These are phyloP conservation scores for Cebus imitator DNA, from an alignment of 2,113 vertebrate species.

Conservation along the genomic window DNA sequence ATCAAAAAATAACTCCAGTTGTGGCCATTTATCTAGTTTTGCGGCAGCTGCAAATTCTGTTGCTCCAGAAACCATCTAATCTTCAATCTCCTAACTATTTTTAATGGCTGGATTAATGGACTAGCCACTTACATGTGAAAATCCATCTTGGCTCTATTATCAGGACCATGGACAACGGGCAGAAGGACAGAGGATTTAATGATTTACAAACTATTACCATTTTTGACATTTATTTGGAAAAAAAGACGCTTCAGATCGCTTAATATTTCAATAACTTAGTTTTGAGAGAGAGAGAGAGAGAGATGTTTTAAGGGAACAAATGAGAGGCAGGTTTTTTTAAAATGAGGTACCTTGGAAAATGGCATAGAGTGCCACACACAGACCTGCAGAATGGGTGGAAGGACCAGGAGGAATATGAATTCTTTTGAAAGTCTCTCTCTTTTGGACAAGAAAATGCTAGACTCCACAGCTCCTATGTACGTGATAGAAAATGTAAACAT, in stretches of 20 bases:
- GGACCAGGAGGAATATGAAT: no score
- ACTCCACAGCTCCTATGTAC: not conserved
- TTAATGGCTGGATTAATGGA: slow-evolving; percentile 49
- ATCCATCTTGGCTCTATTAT: not conserved
- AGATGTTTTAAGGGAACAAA: slow-evolving; percentile 30
- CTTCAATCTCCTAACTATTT: slow-evolving; percentile 43
- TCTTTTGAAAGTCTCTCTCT: not conserved
- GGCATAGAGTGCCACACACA: not conserved
- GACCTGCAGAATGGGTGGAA: not conserved
- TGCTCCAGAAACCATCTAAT: slow-evolving; percentile 34
- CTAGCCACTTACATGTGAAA: slow-evolving; percentile 23
- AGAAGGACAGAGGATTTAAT: slow-evolving; percentile 31
- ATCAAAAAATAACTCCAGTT: not conserved
- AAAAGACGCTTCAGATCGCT: slow-evolving; percentile 14
- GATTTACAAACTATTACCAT: slow-evolving; percentile 27
- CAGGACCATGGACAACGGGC: not conserved
- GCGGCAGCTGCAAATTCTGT: slow-evolving; percentile 39
- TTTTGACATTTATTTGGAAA: slow-evolving; percentile 52
- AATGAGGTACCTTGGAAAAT: not conserved
- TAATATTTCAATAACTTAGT: slow-evolving; percentile 53
- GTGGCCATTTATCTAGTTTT: not conserved
- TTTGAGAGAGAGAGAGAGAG: not conserved
- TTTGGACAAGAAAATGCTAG: not conserved
- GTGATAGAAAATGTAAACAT: slow-evolving; percentile 61
- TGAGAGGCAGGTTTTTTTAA: not conserved